Percentiles rank a stretch among this genome's conserved stretches.
These are phyloP conservation scores for Drosophila pruinosa DNA, from an alignment of 1,140 invertebrate species.

Conservation along the genomic window DNA sequence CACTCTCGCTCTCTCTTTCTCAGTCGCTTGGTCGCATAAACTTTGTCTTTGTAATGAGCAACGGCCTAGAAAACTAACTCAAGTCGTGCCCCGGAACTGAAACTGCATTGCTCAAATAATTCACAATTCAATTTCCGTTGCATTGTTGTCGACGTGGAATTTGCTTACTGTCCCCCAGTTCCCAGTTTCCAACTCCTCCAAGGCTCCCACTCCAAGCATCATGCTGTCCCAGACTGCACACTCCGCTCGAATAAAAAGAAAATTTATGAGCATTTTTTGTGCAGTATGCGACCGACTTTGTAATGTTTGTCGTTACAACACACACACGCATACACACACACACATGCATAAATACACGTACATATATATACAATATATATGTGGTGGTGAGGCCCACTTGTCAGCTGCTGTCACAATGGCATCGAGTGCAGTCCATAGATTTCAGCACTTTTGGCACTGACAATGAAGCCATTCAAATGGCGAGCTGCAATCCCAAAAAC, in stretches of 20 bases:
- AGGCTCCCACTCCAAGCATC: background rate
- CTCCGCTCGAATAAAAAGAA: slow-evolving; percentile 54
- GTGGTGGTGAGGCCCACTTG: slow-evolving; percentile 49
- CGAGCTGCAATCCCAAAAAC: slow-evolving; percentile 22
- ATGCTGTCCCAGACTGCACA: background rate
- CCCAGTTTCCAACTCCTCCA: background rate
- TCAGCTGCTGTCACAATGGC: slow-evolving; percentile 69
- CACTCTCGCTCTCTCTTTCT: background rate
- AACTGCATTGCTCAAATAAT: slow-evolving; percentile 69
- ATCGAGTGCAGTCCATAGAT: slow-evolving; percentile 70
- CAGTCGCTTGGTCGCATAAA: slow-evolving; percentile 51
- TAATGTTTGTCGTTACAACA: slow-evolving; percentile 32
- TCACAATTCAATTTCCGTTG: slow-evolving; percentile 78
- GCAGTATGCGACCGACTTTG: slow-evolving; percentile 34
- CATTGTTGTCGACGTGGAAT: slow-evolving; percentile 60
- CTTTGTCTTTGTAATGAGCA: slow-evolving; percentile 59
- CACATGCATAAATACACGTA: background rate
- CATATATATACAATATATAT: background rate
- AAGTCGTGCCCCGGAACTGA: slow-evolving; percentile 60
- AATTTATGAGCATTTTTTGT: slow-evolving; percentile 65
- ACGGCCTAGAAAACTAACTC: slow-evolving; percentile 47
- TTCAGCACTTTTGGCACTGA: slow-evolving; percentile 57
- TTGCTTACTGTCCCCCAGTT: slow-evolving; percentile 53
- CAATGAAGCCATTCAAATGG: slow-evolving; percentile 55
- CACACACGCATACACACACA: background rate